A percentile compares a stretch with the other conserved stretches of the same genome.
Evolutionary conservation across 2,888 invertebrate genomes (phyloP).

Genomic region (Petrophora chlorosata): DNA sequence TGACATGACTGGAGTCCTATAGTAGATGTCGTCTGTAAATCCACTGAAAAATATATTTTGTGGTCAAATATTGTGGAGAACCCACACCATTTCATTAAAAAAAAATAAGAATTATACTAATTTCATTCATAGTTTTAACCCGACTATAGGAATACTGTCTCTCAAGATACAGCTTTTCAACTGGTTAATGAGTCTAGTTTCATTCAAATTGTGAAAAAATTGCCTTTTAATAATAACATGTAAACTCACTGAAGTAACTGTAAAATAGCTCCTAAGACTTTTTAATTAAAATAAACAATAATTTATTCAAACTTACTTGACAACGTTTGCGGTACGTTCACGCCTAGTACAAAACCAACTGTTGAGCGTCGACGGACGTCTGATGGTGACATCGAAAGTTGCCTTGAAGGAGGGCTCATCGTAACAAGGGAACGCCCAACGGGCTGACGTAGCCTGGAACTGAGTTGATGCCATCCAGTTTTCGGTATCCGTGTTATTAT

Average conservation of each 20-base stretch:
- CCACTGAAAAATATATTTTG: constrained; percentile 54
- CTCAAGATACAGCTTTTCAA: too few species aligned
- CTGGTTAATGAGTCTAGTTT: too few species aligned
- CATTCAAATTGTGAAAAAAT: too few species aligned
- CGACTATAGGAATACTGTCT: too few species aligned
- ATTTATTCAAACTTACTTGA: constrained; percentile 56
- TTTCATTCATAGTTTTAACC: too few species aligned
- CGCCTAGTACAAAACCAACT: constrained; percentile 85
- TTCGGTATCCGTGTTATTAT: constrained; percentile 36
- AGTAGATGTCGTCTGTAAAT: constrained; percentile 59
- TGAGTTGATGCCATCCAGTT: constrained; percentile 87
- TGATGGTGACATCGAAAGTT: constrained; percentile 87
- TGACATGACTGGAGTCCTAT: constrained; percentile 80
- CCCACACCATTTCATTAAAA: too few species aligned
- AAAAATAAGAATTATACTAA: too few species aligned
- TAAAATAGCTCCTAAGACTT: too few species aligned
- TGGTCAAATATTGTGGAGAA: too few species aligned
- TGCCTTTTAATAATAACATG: too few species aligned
- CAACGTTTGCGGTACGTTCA: constrained; percentile 33
- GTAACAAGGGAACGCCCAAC: constrained; percentile 90
- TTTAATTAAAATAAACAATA: too few species aligned
- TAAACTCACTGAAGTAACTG: too few species aligned
- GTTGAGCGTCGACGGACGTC: constrained; percentile 74
- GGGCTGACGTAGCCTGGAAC: constrained; percentile 87
- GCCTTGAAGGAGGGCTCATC: constrained; percentile 94